Conservation (phyloP, 2,888 invertebrate species). For the Tenthredo livida region DNA sequence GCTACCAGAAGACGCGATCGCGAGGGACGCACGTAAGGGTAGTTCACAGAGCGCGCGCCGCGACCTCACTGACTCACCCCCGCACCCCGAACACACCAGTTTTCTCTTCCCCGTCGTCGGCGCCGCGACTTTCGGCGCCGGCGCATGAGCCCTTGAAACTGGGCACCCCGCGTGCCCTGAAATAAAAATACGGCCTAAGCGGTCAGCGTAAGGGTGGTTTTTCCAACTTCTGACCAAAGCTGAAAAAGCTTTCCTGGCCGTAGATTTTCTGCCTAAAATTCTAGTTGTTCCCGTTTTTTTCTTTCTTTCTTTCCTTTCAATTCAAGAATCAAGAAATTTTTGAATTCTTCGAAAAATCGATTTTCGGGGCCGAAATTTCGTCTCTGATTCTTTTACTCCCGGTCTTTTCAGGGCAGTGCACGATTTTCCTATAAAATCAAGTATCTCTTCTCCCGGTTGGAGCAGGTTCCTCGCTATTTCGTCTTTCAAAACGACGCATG, state of each 20-base stretch:
- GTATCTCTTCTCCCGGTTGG: not conserved
- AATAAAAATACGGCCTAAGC: not conserved
- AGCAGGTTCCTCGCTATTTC: slow-evolving; percentile 61
- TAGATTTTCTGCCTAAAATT: no score
- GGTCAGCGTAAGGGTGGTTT: not conserved
- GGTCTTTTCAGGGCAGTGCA: not conserved
- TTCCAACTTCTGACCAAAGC: not conserved
- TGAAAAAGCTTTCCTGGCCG: no score
- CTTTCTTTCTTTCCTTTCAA: no score
- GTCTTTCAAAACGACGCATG: slow-evolving; percentile 74
- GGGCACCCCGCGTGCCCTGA: slow-evolving; percentile 23
- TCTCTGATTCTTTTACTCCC: not conserved
- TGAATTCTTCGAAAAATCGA: no score
- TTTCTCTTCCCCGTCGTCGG: slow-evolving; percentile 56
- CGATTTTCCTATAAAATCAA: not conserved
- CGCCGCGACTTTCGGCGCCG: slow-evolving; percentile 54
- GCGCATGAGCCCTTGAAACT: slow-evolving; percentile 29
- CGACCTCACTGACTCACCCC: slow-evolving; percentile 78
- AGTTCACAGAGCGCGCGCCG: slow-evolving; percentile 77
- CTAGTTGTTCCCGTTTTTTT: no score
- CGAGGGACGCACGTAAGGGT: slow-evolving; percentile 69
- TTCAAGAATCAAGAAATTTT: no score
- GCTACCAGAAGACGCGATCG: slow-evolving; percentile 32
- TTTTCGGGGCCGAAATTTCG: not conserved
- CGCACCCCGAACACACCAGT: slow-evolving; percentile 66